These are phyloP conservation scores for Lepidocolaptes lacrymiger DNA, from an alignment of 2,797 vertebrate genomes.

Conservation along the genomic window DNA sequence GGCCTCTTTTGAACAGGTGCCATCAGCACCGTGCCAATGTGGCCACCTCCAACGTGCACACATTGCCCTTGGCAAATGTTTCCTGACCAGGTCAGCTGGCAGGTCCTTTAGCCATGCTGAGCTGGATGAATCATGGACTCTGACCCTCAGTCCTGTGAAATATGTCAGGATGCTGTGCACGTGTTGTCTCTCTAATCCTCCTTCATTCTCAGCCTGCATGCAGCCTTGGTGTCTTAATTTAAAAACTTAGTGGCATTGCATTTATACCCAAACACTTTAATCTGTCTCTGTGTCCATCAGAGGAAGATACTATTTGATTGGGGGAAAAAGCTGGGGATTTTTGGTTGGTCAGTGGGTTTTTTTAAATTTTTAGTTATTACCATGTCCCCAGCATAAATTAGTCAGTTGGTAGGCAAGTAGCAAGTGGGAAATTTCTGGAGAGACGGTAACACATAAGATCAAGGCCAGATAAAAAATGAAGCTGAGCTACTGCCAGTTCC, in stretches of 20 bases:
- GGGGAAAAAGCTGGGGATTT: not conserved
- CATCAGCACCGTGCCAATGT: fast-evolving
- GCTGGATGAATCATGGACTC: not conserved
- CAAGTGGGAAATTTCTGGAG: not conserved
- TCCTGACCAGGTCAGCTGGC: not conserved
- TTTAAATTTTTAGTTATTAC: not conserved
- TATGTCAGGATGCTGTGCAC: not conserved
- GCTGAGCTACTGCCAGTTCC: not conserved
- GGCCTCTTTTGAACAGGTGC: not conserved
- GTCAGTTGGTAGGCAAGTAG: not conserved
- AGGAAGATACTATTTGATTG: not conserved
- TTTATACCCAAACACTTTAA: not conserved
- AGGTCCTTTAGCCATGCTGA: not conserved
- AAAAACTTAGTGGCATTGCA: not conserved
- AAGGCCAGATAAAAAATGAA: not conserved
- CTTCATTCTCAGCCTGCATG: not conserved
- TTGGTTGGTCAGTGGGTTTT: too few species aligned
- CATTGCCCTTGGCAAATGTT: not conserved
- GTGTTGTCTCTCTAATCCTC: not conserved
- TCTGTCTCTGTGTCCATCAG: not conserved
- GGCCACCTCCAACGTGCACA: fast-evolving
- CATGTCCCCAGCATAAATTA: not conserved
- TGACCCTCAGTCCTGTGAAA: not conserved
- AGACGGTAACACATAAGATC: not conserved
- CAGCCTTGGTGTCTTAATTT: not conserved